These are phyloP conservation scores for Latrodectus elegans DNA, from an alignment of 2,888 invertebrate species.

Conservation along the genomic window DNA sequence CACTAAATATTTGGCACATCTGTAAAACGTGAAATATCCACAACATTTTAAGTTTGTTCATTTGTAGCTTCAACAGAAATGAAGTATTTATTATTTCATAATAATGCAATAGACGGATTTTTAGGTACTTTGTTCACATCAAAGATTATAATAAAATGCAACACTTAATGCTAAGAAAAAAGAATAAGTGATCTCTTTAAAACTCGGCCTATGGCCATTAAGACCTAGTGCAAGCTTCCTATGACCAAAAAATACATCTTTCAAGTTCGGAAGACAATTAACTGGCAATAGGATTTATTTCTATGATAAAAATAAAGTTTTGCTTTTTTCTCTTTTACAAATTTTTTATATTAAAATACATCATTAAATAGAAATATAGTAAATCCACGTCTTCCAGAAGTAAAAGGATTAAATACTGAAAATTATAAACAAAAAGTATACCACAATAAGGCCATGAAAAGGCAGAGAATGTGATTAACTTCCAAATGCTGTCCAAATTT, in stretches of 20 bases:
- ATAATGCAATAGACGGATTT: slow-evolving; percentile 58
- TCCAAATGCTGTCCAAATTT: not conserved
- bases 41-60: slow-evolving; percentile 62
- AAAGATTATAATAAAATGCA: slow-evolving; percentile 9
- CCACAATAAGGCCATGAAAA: not conserved
- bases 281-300: slow-evolving; percentile 32
- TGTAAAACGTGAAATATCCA: slow-evolving; percentile 66
- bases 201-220: slow-evolving; percentile 15
- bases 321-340: slow-evolving; percentile 21
- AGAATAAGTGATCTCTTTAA: not conserved
- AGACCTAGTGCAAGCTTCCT: slow-evolving; percentile 24
- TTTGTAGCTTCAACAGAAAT: slow-evolving; percentile 40
- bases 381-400: slow-evolving; percentile 14
- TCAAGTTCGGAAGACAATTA: slow-evolving; percentile 60
- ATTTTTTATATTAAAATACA: slow-evolving; percentile 43
- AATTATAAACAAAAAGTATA: not conserved
- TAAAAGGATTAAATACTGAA: slow-evolving; percentile 1
- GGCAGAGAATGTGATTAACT: not conserved
- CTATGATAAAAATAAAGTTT: slow-evolving; percentile 28
- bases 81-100: slow-evolving; percentile 13
- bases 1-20: slow-evolving; percentile 69
- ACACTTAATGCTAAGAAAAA: slow-evolving; percentile 4
- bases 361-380: slow-evolving; percentile 33
- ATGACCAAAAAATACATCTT: slow-evolving; percentile 42
- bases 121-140: slow-evolving; percentile 51